Evolutionary conservation across 2,797 vertebrate species (phyloP).

Genomic region (Chaunax sp.): DNA sequence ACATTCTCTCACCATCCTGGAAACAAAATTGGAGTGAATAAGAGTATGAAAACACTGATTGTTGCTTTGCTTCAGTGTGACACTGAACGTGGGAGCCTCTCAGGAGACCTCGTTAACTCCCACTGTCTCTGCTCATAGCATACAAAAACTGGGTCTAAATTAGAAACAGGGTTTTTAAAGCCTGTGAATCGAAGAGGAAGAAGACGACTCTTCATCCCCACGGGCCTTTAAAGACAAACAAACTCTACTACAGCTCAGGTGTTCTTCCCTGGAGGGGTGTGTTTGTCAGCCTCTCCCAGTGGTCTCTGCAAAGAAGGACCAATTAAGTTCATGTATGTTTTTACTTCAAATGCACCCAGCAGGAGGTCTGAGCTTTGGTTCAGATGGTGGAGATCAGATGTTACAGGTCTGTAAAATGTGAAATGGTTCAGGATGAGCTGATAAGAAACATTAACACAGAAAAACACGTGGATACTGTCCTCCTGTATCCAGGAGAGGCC

Average conservation of each 20-base stretch:
- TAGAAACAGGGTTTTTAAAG: constrained; percentile 37
- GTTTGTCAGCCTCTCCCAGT: constrained; percentile 74
- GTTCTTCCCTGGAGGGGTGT: constrained; percentile 58
- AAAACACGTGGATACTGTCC: too few relatives aligned
- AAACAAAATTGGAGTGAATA: not conserved
- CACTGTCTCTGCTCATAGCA: constrained; percentile 32
- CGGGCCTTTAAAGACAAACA: constrained; percentile 73
- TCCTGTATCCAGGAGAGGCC: too few relatives aligned
- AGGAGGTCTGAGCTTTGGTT: not conserved
- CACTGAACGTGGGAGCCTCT: constrained; percentile 37
- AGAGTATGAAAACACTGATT: not conserved
- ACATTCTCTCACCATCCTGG: not conserved
- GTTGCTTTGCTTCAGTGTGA: constrained; percentile 6
- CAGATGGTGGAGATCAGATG: not conserved
- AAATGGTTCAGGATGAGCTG: not conserved
- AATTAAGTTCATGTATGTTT: constrained; percentile 53
- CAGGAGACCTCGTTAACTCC: constrained; percentile 67
- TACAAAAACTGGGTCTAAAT: constrained; percentile 34
- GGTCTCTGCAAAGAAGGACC: constrained; percentile 54
- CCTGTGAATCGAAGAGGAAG: constrained; percentile 19
- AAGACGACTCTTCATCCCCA: constrained; percentile 21
- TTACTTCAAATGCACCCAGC: constrained; percentile 9
- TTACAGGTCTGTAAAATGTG: not conserved
- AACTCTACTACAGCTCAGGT: constrained; percentile 61
- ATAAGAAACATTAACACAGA: too few relatives aligned